These are phyloP conservation scores for Dallia pectoralis DNA, from an alignment of 2,797 vertebrate genomes.

Conservation along the genomic window DNA sequence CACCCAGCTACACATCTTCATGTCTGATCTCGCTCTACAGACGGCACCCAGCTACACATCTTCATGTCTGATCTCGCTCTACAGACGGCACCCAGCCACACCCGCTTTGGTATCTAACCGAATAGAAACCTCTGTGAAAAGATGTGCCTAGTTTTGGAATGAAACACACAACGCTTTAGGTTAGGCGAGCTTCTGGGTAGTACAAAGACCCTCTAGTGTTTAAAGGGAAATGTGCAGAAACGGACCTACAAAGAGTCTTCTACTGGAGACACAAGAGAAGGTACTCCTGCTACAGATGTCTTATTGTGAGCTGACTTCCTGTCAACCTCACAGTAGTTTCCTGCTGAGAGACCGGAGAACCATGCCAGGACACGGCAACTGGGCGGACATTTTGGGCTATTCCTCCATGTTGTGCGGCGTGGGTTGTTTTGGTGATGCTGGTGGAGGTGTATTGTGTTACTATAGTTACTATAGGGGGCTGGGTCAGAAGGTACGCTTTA, in stretches of 20 bases:
- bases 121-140: background rate
- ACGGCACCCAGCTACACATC: no score
- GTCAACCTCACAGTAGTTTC: no score
- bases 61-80: background rate
- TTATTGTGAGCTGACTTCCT: background rate
- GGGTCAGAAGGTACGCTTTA: background rate
- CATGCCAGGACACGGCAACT: constrained; percentile 16
- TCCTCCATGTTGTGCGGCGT: background rate
- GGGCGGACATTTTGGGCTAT: constrained; percentile 8
- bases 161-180: no score
- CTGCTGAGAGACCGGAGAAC: constrained; percentile 18
- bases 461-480: constrained; percentile 15
- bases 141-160: background rate
- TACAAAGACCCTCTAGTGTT: background rate
- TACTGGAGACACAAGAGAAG: background rate
- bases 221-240: background rate
- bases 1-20: no score
- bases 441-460: constrained; percentile 10
- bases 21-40: background rate
- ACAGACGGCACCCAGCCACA: background rate
- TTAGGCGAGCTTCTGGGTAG: background rate
- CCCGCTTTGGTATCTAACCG: background rate
- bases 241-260: background rate
- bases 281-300: background rate
- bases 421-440: constrained; percentile 26